A percentile compares a stretch with the other conserved stretches of the same genome.
Conservation (phyloP, 1,140 invertebrate genomes). For the Listronotus bonariensis region DNA sequence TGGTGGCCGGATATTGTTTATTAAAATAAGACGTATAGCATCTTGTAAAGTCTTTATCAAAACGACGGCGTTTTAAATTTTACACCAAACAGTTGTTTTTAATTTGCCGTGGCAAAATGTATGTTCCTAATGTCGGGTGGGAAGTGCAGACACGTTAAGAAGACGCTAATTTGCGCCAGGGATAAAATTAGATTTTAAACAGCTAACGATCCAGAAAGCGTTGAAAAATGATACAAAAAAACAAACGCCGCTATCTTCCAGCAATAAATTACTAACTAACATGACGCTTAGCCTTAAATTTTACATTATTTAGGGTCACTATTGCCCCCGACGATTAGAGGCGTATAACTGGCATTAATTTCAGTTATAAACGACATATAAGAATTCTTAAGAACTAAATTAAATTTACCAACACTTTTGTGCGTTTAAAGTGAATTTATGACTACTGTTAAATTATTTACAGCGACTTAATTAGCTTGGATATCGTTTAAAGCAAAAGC, state of each 20-base stretch:
- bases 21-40: slow-evolving; percentile 28
- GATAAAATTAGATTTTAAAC: slow-evolving; percentile 56
- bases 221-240: slow-evolving; percentile 48
- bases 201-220: slow-evolving; percentile 52
- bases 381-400: slow-evolving; percentile 24
- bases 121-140: slow-evolving; percentile 45
- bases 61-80: slow-evolving; percentile 38
- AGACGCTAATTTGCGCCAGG: slow-evolving; percentile 53
- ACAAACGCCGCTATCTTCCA: not conserved
- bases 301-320: slow-evolving; percentile 25
- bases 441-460: not conserved
- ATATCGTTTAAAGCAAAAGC: no score
- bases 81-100: slow-evolving; percentile 54
- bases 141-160: slow-evolving; percentile 50
- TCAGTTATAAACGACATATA: slow-evolving; percentile 45
- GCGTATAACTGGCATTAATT: slow-evolving; percentile 43
- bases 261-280: slow-evolving; percentile 13
- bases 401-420: slow-evolving; percentile 2
- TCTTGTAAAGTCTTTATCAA: slow-evolving; percentile 37
- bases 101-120: slow-evolving; percentile 55
- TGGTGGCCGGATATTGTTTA: slow-evolving; percentile 40
- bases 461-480: no score
- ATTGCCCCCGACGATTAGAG: slow-evolving; percentile 41
- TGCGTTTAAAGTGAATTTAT: not conserved
- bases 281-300: slow-evolving; percentile 27